Base-by-base conservation (phyloP, 2,888 invertebrate genomes). In the Tiphia femorata region DNA sequence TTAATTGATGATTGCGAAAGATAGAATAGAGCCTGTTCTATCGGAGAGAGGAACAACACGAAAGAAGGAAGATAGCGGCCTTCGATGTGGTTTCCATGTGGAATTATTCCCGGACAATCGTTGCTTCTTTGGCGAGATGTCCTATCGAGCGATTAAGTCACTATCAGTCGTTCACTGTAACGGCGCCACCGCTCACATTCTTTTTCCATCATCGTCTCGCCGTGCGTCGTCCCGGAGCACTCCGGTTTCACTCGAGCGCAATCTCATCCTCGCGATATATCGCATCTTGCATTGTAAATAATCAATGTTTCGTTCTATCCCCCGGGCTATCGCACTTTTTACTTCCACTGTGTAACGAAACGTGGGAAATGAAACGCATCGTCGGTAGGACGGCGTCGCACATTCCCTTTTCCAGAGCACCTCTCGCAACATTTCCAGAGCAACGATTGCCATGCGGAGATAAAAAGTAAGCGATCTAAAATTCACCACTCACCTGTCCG, bases 121-220 rank as follows among this genome's bases (percentile, higher is more conserved):
- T 12, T 17, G 25, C 47, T 48, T 21, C 50, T 47, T 51, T 30
- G 19, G 35, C 4, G 41, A 56, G 50, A 57, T 38, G 43, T 37
- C 42, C 14, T 29, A 51, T 51, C 47, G 10, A 10, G n/a, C 29
- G 41, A 57, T 57, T 47, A 51, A 55, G 38, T 27, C 17, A 35
- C 33, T 57, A 51, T 57, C 56, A 43, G 42, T 57, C 51, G 51
- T 51, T 51, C 30, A 30, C 51, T 30, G 14, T 29, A 48, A 51
- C 42, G 57, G 21, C 48, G 50, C 42, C 42, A 25, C 16, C 8
- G 23, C 23, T 27, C 21, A 21, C 29, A 38, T 30, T 51, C 25
- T 48, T 48, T 46, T 41, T 44, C 40, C 27, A 38, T 7, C 23
- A 7, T 46, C n/a, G n/a, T n/a, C n/a, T n/a, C 41, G 33, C 6